Conservation (phyloP, 2,888 invertebrate genomes). For the Alloscopus bannaensis region DNA sequence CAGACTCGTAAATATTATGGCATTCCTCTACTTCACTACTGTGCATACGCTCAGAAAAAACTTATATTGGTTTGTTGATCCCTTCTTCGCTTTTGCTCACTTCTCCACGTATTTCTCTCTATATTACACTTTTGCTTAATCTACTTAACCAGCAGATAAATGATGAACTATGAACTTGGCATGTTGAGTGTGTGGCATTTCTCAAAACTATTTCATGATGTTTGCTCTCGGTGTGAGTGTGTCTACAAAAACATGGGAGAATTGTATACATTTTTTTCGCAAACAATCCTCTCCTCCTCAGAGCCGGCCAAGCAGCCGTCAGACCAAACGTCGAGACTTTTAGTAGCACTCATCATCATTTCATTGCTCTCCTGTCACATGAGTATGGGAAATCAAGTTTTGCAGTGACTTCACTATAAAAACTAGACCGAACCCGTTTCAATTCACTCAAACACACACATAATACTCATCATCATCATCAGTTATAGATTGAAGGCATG, state of each 20-base stretch:
- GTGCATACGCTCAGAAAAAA: slow-evolving; percentile 25
- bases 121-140: no score
- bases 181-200: no score
- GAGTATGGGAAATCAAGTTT: slow-evolving; percentile 62
- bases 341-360: slow-evolving; percentile 18
- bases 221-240: no score
- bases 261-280: slow-evolving; percentile 23
- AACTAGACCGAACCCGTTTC: slow-evolving; percentile 35
- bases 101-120: no score
- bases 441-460: no score
- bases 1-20: slow-evolving; percentile 61
- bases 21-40: slow-evolving; percentile 28
- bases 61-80: slow-evolving; percentile 64
- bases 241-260: no score
- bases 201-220: no score
- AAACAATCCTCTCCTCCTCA: background rate
- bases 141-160: no score
- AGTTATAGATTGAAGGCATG: no score
- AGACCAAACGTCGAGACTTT: slow-evolving; percentile 31
- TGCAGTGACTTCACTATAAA: slow-evolving; percentile 17
- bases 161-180: slow-evolving; percentile 10
- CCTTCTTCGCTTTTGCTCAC: no score
- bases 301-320: slow-evolving; percentile 17
- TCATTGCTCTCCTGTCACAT: slow-evolving; percentile 51
- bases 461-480: no score